These are phyloP conservation scores for Microctonus hyperodae DNA, from an alignment of 2,888 invertebrate genomes.

Conservation along the genomic window DNA sequence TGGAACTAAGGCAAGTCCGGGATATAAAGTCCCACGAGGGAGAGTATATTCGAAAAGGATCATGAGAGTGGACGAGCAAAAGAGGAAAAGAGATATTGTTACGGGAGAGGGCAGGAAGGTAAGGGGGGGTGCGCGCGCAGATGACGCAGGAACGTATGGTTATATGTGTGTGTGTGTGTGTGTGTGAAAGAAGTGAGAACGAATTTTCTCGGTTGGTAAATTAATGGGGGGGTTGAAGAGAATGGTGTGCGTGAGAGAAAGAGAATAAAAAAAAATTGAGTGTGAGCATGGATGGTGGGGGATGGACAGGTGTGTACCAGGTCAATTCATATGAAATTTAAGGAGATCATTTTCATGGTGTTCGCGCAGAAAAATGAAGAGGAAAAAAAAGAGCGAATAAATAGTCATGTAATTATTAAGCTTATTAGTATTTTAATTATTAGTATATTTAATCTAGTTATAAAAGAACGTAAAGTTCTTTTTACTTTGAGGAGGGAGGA, in stretches of 20 bases:
- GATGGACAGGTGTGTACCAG: conserved; percentile 35
- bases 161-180: background rate
- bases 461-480: no score
- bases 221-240: conserved; percentile 62
- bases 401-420: background rate
- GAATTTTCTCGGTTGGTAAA: conserved; percentile 53
- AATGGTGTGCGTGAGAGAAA: conserved; percentile 45
- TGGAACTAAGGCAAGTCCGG: background rate
- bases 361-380: conserved; percentile 56
- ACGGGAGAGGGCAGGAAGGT: conserved; percentile 31
- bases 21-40: conserved; percentile 25
- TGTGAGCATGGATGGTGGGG: conserved; percentile 28
- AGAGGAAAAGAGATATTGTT: conserved; percentile 15
- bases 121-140: conserved; percentile 62
- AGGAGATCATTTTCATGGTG: conserved; percentile 16
- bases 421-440: background rate
- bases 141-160: conserved; percentile 64
- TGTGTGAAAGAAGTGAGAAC: conserved; percentile 48
- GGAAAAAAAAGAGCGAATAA: conserved; percentile 39
- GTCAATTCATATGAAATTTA: conserved; percentile 38
- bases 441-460: background rate
- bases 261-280: background rate
- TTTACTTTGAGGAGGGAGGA: no score
- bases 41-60: conserved; percentile 10
- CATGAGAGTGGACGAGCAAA: conserved; percentile 13